Conservation (phyloP, 2,888 invertebrate species). For the Venusia cambrica region DNA sequence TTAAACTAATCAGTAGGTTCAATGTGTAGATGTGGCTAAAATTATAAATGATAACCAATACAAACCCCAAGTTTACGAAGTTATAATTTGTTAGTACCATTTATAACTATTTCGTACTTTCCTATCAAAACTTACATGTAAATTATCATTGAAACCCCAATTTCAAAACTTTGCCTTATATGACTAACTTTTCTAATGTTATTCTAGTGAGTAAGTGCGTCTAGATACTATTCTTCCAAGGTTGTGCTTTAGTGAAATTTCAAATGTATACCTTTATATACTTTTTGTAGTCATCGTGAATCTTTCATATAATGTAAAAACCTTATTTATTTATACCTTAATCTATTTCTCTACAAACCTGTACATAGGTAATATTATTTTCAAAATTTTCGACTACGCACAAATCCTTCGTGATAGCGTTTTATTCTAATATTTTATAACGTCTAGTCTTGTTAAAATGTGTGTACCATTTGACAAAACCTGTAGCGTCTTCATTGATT, state of each 20-base stretch:
- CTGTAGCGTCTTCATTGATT: conserved; percentile 30
- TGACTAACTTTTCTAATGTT: conserved; percentile 68
- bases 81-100: background rate
- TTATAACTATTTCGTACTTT: conserved; percentile 9
- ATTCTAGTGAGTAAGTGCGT: conserved; percentile 72
- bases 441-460: conserved; percentile 37
- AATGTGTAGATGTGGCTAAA: no score
- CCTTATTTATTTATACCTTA: conserved; percentile 43
- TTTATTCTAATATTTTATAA: conserved; percentile 48
- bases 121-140: conserved; percentile 32
- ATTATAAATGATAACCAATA: background rate
- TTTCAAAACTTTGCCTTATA: conserved; percentile 79
- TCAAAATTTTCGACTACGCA: conserved; percentile 74
- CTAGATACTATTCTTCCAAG: conserved; percentile 80
- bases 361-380: conserved; percentile 57
- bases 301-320: conserved; percentile 40
- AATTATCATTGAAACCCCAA: conserved; percentile 64
- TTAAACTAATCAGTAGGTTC: no score
- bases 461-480: conserved; percentile 43
- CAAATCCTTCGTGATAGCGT: conserved; percentile 69
- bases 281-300: conserved; percentile 46
- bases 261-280: conserved; percentile 49
- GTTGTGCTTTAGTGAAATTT: conserved; percentile 80
- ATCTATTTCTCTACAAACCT: conserved; percentile 46
- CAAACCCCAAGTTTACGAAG: background rate